These are phyloP conservation scores for Loxodonta africana DNA, from an alignment of 2,113 vertebrate genomes.

Conservation along the genomic window DNA sequence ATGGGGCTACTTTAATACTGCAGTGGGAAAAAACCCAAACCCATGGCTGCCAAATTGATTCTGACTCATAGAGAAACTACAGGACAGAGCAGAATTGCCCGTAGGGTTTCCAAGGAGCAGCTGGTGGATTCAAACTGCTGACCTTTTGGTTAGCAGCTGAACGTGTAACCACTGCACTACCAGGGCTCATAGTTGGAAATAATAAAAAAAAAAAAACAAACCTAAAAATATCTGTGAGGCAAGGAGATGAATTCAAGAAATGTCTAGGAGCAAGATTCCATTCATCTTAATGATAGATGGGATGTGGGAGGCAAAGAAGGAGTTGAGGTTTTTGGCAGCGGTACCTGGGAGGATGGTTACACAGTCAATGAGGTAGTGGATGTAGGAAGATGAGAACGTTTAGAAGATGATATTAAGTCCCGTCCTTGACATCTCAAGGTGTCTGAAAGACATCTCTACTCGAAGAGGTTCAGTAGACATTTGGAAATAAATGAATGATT, in stretches of 20 bases:
- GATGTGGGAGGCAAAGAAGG: not conserved
- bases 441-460: not conserved
- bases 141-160: no score
- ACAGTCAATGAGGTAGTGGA: not conserved
- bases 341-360: not conserved
- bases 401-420: not conserved
- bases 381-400: not conserved
- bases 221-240: not conserved
- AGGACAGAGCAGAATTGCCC: no score
- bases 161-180: no score
- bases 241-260: not conserved
- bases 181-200: not conserved
- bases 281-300: not conserved
- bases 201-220: rapidly evolving
- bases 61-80: no score
- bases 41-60: no score
- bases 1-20: not conserved
- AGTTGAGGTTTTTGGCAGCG: not conserved
- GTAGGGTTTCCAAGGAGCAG: no score
- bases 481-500: not conserved
- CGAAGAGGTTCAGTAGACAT: not conserved
- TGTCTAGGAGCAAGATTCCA: not conserved
- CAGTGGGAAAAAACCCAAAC: not conserved
- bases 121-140: no score
- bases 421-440: not conserved